These are phyloP conservation scores for Lottia scabra DNA, from an alignment of 2,888 invertebrate species.

Conservation along the genomic window DNA sequence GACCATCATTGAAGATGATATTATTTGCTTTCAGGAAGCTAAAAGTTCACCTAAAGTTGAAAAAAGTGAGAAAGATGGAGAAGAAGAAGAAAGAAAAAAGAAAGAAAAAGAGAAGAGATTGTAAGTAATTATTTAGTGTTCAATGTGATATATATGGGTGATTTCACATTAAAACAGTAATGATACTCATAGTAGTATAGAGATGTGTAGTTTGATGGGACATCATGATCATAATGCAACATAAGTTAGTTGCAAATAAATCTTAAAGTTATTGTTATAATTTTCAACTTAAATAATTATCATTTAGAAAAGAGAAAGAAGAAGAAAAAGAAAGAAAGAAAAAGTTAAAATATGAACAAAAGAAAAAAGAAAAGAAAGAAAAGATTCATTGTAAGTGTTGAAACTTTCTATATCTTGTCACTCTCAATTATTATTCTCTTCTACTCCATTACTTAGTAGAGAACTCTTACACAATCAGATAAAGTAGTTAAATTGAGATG, in stretches of 20 bases:
- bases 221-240: too few relatives aligned
- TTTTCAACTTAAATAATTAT: background rate
- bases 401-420: background rate
- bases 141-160: too few relatives aligned
- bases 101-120: slow-evolving; percentile 22
- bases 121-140: slow-evolving; percentile 11
- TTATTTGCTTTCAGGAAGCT: too few relatives aligned
- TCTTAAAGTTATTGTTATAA: too few relatives aligned
- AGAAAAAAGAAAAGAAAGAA: slow-evolving; percentile 51
- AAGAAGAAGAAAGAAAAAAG: slow-evolving; percentile 26
- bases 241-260: too few relatives aligned
- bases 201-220: too few relatives aligned
- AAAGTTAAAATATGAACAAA: slow-evolving; percentile 63
- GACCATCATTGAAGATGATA: too few relatives aligned
- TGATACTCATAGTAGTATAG: too few relatives aligned
- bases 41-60: background rate
- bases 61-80: slow-evolving; percentile 22
- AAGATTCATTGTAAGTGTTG: slow-evolving; percentile 41
- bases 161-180: too few relatives aligned
- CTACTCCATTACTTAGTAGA: too few relatives aligned
- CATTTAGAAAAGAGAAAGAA: slow-evolving; percentile 42
- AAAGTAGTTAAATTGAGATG: too few relatives aligned
- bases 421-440: background rate
- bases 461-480: too few relatives aligned
- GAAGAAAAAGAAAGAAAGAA: slow-evolving; percentile 65